Percentiles rank a stretch among this genome's conserved stretches.
Conservation (phyloP, 37 sponge, comb jelly and placozoan species). For the Cliona cf. orientalis region DNA sequence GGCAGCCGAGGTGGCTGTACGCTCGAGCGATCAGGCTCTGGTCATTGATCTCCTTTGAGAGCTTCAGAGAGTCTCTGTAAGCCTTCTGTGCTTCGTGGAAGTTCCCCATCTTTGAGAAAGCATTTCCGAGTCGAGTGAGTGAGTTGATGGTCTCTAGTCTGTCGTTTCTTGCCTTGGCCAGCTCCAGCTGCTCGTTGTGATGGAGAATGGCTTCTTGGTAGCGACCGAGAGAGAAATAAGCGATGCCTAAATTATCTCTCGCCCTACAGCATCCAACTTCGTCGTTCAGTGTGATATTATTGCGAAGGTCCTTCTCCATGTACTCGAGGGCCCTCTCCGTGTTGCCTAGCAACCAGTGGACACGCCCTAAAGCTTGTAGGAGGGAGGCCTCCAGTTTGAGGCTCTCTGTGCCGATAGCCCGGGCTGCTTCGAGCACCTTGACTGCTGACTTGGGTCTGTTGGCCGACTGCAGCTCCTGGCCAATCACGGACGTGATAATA, state of each 20-base stretch:
- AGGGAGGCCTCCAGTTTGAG: constrained; percentile 87
- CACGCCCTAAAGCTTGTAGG: constrained; percentile 88
- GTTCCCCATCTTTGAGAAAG: constrained; percentile 61
- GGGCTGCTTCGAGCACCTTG: constrained; percentile 84
- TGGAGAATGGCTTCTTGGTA: constrained; percentile 70
- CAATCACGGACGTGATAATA: constrained; percentile 85
- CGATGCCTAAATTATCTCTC: constrained; percentile 77
- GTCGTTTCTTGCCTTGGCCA: constrained; percentile 63
- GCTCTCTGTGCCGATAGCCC: constrained; percentile 91
- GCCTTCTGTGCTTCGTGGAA: constrained; percentile 64
- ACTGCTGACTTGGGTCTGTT: constrained; percentile 58
- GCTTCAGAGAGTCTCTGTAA: constrained; percentile 79
- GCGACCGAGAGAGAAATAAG: constrained; percentile 61
- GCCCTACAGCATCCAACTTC: constrained; percentile 72
- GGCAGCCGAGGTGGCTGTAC: constrained; percentile 34
- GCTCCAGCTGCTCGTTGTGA: constrained; percentile 69
- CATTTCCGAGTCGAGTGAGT: constrained; percentile 74
- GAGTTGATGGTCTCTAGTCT: constrained; percentile 64
- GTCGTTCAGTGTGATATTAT: constrained; percentile 76
- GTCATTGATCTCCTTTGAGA: constrained; percentile 62
- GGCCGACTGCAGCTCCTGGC: constrained; percentile 88
- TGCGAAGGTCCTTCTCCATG: constrained; percentile 83
- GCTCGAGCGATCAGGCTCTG: constrained; percentile 48
- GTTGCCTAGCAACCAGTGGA: constrained; percentile 86
- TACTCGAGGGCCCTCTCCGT: constrained; percentile 74